Evolutionary conservation across 2,113 vertebrate species (phyloP).

Genomic region (Anarrhichthys ocellatus): DNA sequence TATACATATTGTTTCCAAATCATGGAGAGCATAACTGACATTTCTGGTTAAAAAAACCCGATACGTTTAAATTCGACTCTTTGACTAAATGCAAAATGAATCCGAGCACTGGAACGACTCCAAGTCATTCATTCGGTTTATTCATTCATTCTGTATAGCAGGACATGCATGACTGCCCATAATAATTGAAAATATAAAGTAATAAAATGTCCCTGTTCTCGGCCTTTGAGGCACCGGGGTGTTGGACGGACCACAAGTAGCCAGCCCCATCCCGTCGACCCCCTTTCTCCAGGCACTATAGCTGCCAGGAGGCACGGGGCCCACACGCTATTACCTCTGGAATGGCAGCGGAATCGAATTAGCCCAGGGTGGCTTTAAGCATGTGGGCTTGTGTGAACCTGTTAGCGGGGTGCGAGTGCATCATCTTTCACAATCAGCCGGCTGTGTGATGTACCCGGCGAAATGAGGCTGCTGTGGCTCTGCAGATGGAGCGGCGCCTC

Average conservation of each 20-base stretch:
- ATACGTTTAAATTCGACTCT: not conserved
- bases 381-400: constrained; percentile 77
- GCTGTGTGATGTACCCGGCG: constrained; percentile 66
- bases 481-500: constrained; percentile 73
- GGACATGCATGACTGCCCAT: not conserved
- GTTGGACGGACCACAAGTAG: constrained; percentile 10
- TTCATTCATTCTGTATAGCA: not conserved
- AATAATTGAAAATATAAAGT: constrained; percentile 13
- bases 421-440: constrained; percentile 78
- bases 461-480: constrained; percentile 62
- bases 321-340: constrained; percentile 66
- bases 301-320: constrained; percentile 41
- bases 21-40: not conserved
- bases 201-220: not conserved
- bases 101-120: not conserved
- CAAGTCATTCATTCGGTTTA: not conserved
- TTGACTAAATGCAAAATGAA: not conserved
- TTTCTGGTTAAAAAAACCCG: not conserved
- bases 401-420: constrained; percentile 73
- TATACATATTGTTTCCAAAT: not conserved
- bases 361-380: constrained; percentile 74
- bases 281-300: constrained; percentile 24
- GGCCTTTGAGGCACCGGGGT: constrained; percentile 4
- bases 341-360: constrained; percentile 72
- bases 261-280: constrained; percentile 28